Conservation (phyloP, 2,797 vertebrate genomes). For the Tragelaphus oryx region DNA sequence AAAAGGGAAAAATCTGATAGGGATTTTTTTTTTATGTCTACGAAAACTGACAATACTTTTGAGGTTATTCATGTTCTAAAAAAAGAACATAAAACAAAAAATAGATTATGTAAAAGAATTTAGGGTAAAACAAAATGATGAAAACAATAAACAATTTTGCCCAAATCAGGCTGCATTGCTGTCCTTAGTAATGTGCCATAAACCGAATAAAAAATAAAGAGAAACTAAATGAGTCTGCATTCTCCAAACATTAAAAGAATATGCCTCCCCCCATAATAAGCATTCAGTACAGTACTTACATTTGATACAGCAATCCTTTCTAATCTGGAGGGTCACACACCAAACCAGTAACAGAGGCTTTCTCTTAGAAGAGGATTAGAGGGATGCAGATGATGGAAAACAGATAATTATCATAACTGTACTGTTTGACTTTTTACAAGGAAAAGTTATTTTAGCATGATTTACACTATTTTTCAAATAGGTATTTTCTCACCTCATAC, state of each 20-base stretch:
- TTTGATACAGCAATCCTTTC: background rate
- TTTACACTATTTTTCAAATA: background rate
- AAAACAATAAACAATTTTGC: constrained; percentile 20
- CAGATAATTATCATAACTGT: background rate
- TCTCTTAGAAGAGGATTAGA: background rate
- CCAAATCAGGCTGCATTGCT: background rate
- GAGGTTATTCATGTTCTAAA: constrained; percentile 29
- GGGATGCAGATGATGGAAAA: background rate
- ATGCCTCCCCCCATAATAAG: background rate
- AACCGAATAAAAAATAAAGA: constrained; percentile 25
- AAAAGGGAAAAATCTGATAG: constrained; percentile 34
- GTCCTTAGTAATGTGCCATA: background rate
- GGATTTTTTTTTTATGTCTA: background rate
- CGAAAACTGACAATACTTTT: constrained; percentile 36
- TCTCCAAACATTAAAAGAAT: constrained; percentile 37
- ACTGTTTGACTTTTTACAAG: constrained; percentile 33
- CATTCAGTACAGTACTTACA: background rate
- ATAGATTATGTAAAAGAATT: constrained; percentile 11
- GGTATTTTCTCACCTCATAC: background rate
- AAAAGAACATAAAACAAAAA: constrained; percentile 42
- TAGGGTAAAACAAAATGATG: constrained; percentile 29
- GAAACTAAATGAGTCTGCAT: background rate
- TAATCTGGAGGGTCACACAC: background rate
- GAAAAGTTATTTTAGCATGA: constrained; percentile 16
- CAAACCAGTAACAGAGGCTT: background rate